A percentile compares a stretch with the other conserved stretches of the same genome.
These are phyloP conservation scores for Motacilla alba DNA, from an alignment of 2,113 vertebrate genomes.

Conservation along the genomic window DNA sequence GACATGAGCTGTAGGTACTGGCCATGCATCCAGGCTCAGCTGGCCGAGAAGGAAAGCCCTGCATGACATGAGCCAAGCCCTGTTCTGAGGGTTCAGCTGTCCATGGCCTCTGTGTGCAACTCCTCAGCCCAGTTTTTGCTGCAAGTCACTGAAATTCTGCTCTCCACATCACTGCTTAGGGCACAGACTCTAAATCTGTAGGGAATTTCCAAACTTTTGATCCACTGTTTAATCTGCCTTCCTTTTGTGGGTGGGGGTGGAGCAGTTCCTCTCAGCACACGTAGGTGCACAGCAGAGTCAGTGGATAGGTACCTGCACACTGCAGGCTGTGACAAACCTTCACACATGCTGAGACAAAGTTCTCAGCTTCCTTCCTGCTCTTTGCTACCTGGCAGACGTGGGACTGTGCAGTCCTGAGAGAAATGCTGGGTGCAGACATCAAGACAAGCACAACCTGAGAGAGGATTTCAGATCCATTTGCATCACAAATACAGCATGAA, in stretches of 20 bases:
- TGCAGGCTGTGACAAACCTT: constrained; percentile 48
- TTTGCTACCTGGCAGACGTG: not conserved
- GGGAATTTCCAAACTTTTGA: constrained; percentile 10
- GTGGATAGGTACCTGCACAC: not conserved
- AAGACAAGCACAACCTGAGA: not conserved
- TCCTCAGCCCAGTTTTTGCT: not conserved
- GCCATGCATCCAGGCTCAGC: not conserved
- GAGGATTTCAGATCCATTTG: not conserved
- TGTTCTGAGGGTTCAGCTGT: not conserved
- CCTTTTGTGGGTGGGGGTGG: not conserved
- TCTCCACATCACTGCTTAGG: not conserved
- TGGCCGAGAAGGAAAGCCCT: not conserved
- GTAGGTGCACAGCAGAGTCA: not conserved
- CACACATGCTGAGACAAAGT: constrained; percentile 4
- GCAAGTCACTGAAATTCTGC: not conserved
- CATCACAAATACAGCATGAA: not conserved
- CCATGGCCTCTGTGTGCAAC: no score
- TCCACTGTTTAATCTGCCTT: not conserved
- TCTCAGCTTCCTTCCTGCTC: not conserved
- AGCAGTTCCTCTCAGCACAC: not conserved
- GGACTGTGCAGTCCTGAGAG: not conserved
- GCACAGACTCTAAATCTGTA: not conserved
- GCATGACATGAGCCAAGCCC: not conserved
- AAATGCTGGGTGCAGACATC: not conserved
- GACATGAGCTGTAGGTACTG: not conserved